Evolutionary conservation across 2,797 vertebrate species (phyloP).

Genomic region (Oophaga sylvatica): DNA sequence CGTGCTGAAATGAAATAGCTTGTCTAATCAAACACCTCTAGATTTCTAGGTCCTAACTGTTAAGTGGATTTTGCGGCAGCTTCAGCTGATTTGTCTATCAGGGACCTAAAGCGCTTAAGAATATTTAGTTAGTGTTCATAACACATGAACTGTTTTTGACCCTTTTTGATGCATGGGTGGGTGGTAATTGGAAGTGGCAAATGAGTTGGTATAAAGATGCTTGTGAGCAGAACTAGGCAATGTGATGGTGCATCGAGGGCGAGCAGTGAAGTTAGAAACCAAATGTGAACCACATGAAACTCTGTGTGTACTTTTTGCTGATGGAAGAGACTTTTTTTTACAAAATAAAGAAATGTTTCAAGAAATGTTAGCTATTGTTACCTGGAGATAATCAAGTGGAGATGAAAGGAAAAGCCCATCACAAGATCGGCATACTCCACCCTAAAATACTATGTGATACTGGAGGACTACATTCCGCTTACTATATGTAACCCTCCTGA

Average conservation of each 20-base stretch:
- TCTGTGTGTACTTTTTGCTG: background rate
- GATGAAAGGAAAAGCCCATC: too few relatives aligned
- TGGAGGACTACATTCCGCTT: too few relatives aligned
- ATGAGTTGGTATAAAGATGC: background rate
- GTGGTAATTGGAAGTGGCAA: slow-evolving; percentile 21
- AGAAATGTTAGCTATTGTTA: too few relatives aligned
- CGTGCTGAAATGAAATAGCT: slow-evolving; percentile 31
- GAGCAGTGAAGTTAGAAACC: background rate
- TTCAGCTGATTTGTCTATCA: background rate
- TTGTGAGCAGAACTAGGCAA: background rate
- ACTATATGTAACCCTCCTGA: too few relatives aligned
- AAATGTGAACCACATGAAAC: background rate
- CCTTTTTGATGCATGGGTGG: background rate
- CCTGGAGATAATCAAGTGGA: too few relatives aligned
- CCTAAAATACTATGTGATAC: too few relatives aligned
- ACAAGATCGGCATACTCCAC: too few relatives aligned
- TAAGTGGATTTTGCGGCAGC: slow-evolving; percentile 24
- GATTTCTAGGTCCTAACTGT: slow-evolving; percentile 25
- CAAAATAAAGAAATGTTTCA: background rate
- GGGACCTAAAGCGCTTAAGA: background rate
- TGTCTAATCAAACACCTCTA: slow-evolving; percentile 40
- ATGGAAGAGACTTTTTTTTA: background rate
- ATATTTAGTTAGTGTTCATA: slow-evolving; percentile 39
- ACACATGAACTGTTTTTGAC: slow-evolving; percentile 45
- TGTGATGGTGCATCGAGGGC: background rate